phyloP scores from a whole-genome alignment of 2,888 invertebrate species.

The Crossocerus cetratus region DNA sequence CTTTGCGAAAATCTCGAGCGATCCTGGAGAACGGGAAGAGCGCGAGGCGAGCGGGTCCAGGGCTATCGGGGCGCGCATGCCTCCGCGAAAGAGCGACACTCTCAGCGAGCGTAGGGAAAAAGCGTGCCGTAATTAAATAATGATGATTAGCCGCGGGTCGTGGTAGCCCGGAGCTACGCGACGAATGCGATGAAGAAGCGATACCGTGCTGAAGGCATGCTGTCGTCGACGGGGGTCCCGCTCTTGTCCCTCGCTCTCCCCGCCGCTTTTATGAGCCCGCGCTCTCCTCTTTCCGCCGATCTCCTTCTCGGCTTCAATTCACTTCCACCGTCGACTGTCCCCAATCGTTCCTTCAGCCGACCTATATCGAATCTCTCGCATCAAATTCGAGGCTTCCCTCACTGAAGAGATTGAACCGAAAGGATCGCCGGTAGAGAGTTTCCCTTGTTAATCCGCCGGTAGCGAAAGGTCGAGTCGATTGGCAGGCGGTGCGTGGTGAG shows the following conservation, averaged over 20 bases:
- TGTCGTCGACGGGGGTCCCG: constrained; percentile 66
- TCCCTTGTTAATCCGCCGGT: too few relatives aligned
- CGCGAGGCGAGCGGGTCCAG: not conserved
- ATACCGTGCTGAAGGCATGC: constrained; percentile 67
- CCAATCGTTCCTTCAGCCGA: too few relatives aligned
- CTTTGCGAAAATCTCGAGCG: constrained; percentile 35
- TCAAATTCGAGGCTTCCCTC: too few relatives aligned
- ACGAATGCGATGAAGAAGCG: constrained; percentile 73
- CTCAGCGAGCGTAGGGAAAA: constrained; percentile 51
- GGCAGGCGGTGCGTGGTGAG: not conserved
- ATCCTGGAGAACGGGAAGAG: constrained; percentile 3
- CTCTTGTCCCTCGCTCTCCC: constrained; percentile 32
- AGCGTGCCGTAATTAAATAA: constrained; percentile 71
- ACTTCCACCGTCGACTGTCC: too few relatives aligned
- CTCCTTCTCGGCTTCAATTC: too few relatives aligned
- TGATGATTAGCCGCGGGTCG: constrained; percentile 69
- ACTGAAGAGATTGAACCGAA: too few relatives aligned
- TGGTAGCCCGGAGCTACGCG: constrained; percentile 66
- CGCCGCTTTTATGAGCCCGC: not conserved
- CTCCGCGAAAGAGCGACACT: constrained; percentile 42
- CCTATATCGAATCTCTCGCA: too few relatives aligned
- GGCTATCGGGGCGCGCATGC: constrained; percentile 15
- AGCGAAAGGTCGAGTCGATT: too few relatives aligned
- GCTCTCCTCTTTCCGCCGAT: not conserved
- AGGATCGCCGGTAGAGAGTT: too few relatives aligned